Conservation (phyloP, 2,797 vertebrate species). For the Lagodon rhomboides region DNA sequence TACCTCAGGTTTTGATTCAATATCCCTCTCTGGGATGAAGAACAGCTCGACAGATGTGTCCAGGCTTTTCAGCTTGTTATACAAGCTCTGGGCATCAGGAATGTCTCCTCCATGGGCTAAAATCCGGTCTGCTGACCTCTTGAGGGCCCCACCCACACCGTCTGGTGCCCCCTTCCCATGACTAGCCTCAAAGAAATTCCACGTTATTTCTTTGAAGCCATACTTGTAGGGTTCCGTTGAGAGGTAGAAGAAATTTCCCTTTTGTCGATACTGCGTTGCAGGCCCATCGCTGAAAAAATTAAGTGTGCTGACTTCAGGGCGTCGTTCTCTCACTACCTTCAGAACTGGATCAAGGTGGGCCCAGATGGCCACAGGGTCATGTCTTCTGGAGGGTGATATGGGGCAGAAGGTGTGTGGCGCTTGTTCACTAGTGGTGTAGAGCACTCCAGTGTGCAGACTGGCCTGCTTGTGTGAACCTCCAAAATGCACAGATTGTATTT, state of each 20-base stretch:
- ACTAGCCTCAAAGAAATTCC: constrained; percentile 52
- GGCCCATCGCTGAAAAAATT: constrained; percentile 17
- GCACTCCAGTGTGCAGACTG: no score
- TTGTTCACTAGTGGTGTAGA: no score
- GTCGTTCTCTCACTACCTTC: constrained; percentile 11
- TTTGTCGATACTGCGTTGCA: constrained; percentile 29
- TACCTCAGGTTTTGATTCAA: constrained; percentile 31
- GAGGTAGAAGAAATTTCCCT: constrained; percentile 41
- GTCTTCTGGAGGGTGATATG: no score
- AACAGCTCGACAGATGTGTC: constrained; percentile 32
- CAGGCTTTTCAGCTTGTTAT: constrained; percentile 27
- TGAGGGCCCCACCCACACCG: constrained; percentile 33
- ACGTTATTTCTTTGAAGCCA: constrained; percentile 26
- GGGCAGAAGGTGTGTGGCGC: no score
- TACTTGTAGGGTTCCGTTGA: constrained; percentile 46
- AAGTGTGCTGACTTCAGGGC: constrained; percentile 36
- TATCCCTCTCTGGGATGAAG: constrained; percentile 25
- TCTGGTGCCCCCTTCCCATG: constrained; percentile 41
- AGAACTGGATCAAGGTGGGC: no score
- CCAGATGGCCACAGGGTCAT: no score
- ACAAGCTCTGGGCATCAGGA: constrained; percentile 29
- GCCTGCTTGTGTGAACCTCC: no score
- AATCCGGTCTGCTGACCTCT: constrained; percentile 33
- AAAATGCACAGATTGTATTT: no score
- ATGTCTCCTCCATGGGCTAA: constrained; percentile 30